These are phyloP conservation scores for Antheraea mylitta DNA, from an alignment of 1,140 invertebrate genomes.

Conservation along the genomic window DNA sequence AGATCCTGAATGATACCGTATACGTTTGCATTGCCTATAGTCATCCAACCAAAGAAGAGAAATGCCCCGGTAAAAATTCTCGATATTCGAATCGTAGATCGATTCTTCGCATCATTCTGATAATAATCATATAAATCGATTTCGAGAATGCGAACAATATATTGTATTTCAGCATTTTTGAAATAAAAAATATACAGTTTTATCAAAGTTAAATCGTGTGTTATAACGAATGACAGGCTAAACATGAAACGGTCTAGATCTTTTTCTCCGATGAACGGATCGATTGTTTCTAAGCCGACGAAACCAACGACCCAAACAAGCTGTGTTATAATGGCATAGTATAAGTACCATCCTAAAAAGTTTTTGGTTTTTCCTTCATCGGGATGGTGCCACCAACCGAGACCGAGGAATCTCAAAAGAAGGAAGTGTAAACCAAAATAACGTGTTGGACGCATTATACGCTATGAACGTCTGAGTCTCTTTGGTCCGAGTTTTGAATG, in stretches of 20 bases:
- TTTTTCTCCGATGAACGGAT: constrained; percentile 68
- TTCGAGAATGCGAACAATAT: constrained; percentile 54
- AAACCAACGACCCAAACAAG: constrained; percentile 65
- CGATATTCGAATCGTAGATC: constrained; percentile 44
- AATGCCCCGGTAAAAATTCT: constrained; percentile 57
- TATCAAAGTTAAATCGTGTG: constrained; percentile 65
- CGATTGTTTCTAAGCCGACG: constrained; percentile 67
- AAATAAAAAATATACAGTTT: constrained; percentile 69
- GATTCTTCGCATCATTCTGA: constrained; percentile 51
- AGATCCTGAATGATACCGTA: constrained; percentile 64
- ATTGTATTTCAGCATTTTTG: constrained; percentile 60
- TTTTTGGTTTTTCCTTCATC: constrained; percentile 56
- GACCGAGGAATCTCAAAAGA: constrained; percentile 54
- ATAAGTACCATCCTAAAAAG: constrained; percentile 58
- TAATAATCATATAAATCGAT: constrained; percentile 57
- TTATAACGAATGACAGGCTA: constrained; percentile 68
- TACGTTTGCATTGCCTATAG: constrained; percentile 60
- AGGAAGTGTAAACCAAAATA: constrained; percentile 58
- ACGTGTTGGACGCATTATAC: constrained; percentile 32
- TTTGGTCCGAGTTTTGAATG: too few species aligned
- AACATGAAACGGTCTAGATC: constrained; percentile 70
- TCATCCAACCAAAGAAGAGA: constrained; percentile 69
- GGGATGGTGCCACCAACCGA: constrained; percentile 73
- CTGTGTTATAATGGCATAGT: constrained; percentile 61
- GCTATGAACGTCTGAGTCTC: constrained; percentile 21